Evolutionary conservation across 1,140 invertebrate species (phyloP).

Genomic region (Colletes latitarsis): DNA sequence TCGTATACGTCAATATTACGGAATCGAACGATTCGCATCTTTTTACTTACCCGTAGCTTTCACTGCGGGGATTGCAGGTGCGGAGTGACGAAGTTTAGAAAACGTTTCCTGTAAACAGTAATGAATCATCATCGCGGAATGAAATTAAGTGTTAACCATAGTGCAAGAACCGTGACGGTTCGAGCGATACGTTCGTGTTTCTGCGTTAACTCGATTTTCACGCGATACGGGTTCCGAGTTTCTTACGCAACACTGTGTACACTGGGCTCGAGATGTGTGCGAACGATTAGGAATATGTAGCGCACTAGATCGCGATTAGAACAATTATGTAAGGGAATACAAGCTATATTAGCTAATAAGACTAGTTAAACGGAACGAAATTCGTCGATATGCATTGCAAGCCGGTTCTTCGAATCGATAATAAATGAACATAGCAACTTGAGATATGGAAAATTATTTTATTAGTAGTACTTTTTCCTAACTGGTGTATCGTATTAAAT

Average conservation of each 20-base stretch:
- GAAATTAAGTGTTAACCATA: conserved; percentile 21
- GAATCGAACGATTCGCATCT: background rate
- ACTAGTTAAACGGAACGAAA: conserved; percentile 12
- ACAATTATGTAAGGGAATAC: conserved; percentile 30
- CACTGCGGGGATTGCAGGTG: background rate
- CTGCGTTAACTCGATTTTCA: conserved; percentile 11
- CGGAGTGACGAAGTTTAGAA: background rate
- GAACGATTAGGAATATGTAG: conserved; percentile 13
- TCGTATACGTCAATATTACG: no score
- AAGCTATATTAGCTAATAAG: conserved; percentile 6
- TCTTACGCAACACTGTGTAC: background rate
- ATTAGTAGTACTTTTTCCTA: background rate
- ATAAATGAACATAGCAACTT: background rate
- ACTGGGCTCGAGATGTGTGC: conserved; percentile 9
- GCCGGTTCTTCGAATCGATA: conserved; percentile 14
- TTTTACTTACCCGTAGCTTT: background rate
- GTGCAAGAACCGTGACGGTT: conserved; percentile 18
- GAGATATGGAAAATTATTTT: conserved; percentile 14
- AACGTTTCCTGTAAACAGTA: conserved; percentile 19
- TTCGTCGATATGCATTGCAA: conserved; percentile 9
- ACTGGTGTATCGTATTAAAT: no score
- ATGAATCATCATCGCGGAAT: conserved; percentile 30
- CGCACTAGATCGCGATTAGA: conserved; percentile 18
- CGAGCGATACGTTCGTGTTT: conserved; percentile 12
- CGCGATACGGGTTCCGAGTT: conserved; percentile 5